Conservation (phyloP, 2,888 invertebrate genomes). For the Pristionchus exspectatus region DNA sequence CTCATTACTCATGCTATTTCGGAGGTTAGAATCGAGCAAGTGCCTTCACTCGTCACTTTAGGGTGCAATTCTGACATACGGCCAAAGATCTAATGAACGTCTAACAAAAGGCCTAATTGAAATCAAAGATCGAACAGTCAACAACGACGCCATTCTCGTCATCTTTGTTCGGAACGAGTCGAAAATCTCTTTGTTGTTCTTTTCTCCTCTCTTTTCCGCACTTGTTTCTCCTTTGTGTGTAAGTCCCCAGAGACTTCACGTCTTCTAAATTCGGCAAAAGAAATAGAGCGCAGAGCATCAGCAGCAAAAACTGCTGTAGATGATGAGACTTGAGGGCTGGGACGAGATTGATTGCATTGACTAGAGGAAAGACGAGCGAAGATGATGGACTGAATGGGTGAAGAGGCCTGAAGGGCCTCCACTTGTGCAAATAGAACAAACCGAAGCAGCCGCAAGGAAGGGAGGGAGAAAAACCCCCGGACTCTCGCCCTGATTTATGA, state of each 20-base stretch:
- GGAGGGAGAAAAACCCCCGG: not conserved
- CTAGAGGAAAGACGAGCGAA: slow-evolving; percentile 22
- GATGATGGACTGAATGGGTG: slow-evolving; percentile 46
- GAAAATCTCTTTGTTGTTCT: slow-evolving; percentile 21
- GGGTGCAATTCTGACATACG: not conserved
- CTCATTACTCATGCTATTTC: slow-evolving; percentile 16
- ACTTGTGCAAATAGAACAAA: not conserved
- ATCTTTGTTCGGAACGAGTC: not conserved
- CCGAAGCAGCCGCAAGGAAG: not conserved
- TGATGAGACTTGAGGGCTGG: not conserved
- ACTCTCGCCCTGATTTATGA: not conserved
- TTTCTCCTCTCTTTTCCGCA: not conserved
- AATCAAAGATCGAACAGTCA: not conserved
- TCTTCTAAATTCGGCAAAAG: not conserved
- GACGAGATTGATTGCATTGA: slow-evolving; percentile 36
- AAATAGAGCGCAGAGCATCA: not conserved
- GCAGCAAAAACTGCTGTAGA: slow-evolving; percentile 34
- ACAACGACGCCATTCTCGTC: not conserved
- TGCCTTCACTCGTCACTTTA: not conserved
- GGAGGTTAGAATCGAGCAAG: not conserved
- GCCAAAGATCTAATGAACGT: not conserved
- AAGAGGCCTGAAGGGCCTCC: not conserved
- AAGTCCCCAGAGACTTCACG: not conserved
- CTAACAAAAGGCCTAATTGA: not conserved
- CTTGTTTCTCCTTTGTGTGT: slow-evolving; percentile 3